Conservation (phyloP, 2,888 invertebrate genomes). For the Acronicta leporina region DNA sequence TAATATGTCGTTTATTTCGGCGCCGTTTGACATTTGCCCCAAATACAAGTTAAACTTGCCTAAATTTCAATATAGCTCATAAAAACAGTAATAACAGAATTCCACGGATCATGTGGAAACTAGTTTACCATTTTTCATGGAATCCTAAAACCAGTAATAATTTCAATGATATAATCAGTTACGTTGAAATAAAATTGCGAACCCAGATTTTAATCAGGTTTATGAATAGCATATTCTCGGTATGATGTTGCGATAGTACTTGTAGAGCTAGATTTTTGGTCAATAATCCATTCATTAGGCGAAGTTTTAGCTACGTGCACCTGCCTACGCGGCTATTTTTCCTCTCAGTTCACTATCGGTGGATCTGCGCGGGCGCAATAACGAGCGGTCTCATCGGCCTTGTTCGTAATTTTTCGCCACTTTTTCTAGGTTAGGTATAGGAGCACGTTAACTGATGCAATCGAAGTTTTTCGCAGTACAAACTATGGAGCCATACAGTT, state of each 20-base stretch:
- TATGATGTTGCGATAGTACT: constrained; percentile 49
- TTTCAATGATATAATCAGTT: constrained; percentile 52
- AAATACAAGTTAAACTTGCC: constrained; percentile 19
- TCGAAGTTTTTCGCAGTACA: constrained; percentile 20
- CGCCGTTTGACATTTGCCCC: constrained; percentile 20
- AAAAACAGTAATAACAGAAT: constrained; percentile 25
- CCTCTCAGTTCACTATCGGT: constrained; percentile 58
- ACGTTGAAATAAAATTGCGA: constrained; percentile 57
- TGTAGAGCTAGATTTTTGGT: constrained; percentile 50
- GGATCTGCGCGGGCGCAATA: constrained; percentile 63
- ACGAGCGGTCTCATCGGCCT: constrained; percentile 49
- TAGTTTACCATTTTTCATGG: constrained; percentile 34
- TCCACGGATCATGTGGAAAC: constrained; percentile 33
- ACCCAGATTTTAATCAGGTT: constrained; percentile 44
- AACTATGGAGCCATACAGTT: not conserved
- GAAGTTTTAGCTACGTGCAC: constrained; percentile 53
- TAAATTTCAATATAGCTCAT: constrained; percentile 31
- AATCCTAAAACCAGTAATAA: constrained; percentile 43
- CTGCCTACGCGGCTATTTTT: constrained; percentile 57
- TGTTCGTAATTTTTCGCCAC: constrained; percentile 51
- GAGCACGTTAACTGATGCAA: constrained; percentile 41
- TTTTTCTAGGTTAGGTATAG: constrained; percentile 36
- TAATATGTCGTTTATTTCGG: too few species aligned
- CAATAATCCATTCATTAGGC: constrained; percentile 57
- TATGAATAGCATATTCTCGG: constrained; percentile 51